phyloP scores from a whole-genome alignment of 2,113 vertebrate genomes.

The Progne subis region DNA sequence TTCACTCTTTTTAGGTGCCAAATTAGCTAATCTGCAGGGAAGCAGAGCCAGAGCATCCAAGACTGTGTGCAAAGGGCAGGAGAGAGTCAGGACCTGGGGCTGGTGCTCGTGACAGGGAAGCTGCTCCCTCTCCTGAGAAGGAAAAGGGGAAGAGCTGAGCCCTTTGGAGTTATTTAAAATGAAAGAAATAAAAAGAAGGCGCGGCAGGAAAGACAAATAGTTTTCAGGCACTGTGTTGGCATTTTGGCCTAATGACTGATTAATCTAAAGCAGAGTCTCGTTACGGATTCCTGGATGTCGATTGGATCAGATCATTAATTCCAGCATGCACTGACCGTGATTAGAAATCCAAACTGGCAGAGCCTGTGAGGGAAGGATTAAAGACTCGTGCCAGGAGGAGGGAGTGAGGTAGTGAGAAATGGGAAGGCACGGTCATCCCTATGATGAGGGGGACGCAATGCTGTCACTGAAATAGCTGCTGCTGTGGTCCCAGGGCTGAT shows the following conservation, averaged over 20 bases:
- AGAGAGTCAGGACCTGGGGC: neutral
- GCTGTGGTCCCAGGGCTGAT: neutral
- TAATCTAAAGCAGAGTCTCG: constrained; percentile 28
- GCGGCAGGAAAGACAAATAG: neutral
- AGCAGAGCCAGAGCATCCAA: neutral
- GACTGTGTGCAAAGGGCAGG: neutral
- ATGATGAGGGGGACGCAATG: accelerated
- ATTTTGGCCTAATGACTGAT: constrained; percentile 57
- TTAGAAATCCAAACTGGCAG: constrained; percentile 7
- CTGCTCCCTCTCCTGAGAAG: neutral
- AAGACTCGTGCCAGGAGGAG: neutral
- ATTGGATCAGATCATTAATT: constrained; percentile 25
- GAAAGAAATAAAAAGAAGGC: neutral
- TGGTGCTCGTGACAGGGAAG: accelerated
- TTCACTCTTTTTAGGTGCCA: neutral
- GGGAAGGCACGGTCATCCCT: neutral
- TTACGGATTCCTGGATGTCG: constrained; percentile 11
- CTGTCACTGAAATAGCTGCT: neutral
- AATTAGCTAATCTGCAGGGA: neutral
- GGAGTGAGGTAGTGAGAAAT: neutral
- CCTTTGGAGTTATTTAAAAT: neutral
- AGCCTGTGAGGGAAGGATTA: neutral
- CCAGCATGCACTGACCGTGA: neutral
- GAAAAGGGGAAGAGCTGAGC: neutral
- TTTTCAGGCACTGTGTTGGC: constrained; percentile 15